phyloP scores from a whole-genome alignment of 2,888 invertebrate species.

The Cyclophora albipunctata region DNA sequence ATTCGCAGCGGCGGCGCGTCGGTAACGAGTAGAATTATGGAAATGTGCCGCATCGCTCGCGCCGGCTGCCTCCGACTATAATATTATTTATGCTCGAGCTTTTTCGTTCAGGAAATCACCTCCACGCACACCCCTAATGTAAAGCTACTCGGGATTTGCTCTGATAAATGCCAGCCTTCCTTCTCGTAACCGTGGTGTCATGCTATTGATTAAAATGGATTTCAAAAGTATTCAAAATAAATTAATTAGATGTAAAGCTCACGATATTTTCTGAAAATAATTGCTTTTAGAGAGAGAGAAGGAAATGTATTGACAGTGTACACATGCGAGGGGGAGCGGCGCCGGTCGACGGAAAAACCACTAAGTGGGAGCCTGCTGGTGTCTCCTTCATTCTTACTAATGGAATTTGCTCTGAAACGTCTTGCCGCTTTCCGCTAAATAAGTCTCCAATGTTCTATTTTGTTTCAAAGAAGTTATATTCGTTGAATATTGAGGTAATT shows the following conservation, averaged over 20 bases:
- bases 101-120: conserved; percentile 39
- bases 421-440: conserved; percentile 29
- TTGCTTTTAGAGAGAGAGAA: conserved; percentile 17
- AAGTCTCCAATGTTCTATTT: conserved; percentile 18
- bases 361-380: conserved; percentile 43
- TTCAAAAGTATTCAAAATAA: conserved; percentile 19
- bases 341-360: conserved; percentile 37
- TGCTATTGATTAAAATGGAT: conserved; percentile 21
- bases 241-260: neutral
- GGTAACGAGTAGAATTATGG: conserved; percentile 63
- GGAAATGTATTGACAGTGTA: conserved; percentile 26
- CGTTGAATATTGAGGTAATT: too few relatives aligned
- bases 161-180: conserved; percentile 35
- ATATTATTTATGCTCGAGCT: conserved; percentile 42
- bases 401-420: conserved; percentile 41
- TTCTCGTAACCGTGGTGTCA: conserved; percentile 21
- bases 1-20: conserved; percentile 18
- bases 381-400: conserved; percentile 36
- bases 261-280: conserved; percentile 17
- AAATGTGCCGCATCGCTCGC: conserved; percentile 38
- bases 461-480: too few relatives aligned
- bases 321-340: conserved; percentile 16
- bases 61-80: conserved; percentile 20
- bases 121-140: conserved; percentile 27
- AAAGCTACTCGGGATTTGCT: conserved; percentile 29